Percentiles rank a stretch among this genome's conserved stretches.
These are phyloP conservation scores for Aix galericulata DNA, from an alignment of 2,113 vertebrate species.

Conservation along the genomic window DNA sequence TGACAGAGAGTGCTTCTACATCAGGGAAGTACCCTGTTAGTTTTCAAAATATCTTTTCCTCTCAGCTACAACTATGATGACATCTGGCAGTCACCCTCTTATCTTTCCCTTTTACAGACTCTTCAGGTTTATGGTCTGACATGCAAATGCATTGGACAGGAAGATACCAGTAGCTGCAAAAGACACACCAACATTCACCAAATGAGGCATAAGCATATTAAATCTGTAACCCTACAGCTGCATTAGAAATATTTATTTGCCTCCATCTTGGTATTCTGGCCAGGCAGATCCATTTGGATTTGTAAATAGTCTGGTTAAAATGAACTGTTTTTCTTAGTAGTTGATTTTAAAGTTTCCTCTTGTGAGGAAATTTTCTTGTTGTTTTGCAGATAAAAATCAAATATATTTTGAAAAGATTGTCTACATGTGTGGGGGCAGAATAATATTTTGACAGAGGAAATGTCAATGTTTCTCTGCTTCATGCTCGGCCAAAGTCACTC, in stretches of 20 bases:
- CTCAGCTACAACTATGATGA: background rate
- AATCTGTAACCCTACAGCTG: background rate
- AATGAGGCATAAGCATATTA: background rate
- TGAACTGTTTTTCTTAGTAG: conserved; percentile 12
- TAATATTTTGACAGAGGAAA: conserved; percentile 67
- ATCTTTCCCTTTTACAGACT: background rate
- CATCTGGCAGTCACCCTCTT: background rate
- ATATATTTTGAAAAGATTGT: conserved; percentile 53
- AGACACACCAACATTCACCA: background rate
- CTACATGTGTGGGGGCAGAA: conserved; percentile 46
- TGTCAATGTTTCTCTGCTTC: conserved; percentile 47
- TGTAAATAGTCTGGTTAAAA: conserved; percentile 45
- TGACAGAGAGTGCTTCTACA: background rate
- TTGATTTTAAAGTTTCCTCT: conserved; percentile 45
- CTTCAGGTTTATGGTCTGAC: background rate
- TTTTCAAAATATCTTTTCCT: background rate
- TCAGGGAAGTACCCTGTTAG: background rate
- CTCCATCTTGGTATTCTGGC: conserved; percentile 14
- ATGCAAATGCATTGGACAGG: background rate
- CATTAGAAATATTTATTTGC: conserved; percentile 34
- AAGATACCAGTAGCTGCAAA: background rate
- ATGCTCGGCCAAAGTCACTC: conserved; percentile 23
- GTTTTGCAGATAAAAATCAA: conserved; percentile 64
- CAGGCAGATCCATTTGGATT: conserved; percentile 38
- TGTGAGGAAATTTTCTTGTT: conserved; percentile 59